Percentiles rank a stretch among this genome's conserved stretches.
Conservation (phyloP, 2,113 vertebrate genomes). For the Cyprinodon tularosa region DNA sequence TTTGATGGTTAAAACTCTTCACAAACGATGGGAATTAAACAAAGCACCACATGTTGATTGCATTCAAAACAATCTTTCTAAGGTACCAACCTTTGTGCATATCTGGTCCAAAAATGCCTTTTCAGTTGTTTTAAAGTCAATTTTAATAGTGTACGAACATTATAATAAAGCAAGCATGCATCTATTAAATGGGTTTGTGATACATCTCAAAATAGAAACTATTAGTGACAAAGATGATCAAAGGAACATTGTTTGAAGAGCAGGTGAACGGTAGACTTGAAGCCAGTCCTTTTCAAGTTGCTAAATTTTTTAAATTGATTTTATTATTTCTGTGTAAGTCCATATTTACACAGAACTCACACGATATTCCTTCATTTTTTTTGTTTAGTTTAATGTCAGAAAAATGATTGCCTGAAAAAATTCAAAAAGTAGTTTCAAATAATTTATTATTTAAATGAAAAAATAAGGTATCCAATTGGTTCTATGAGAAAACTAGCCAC, state of each 20-base stretch:
- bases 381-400: background rate
- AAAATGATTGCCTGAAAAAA: background rate
- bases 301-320: no score
- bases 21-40: constrained; percentile 66
- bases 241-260: background rate
- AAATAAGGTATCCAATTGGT: no score
- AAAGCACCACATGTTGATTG: constrained; percentile 49
- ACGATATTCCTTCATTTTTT: background rate
- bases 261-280: background rate
- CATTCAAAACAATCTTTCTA: constrained; percentile 59
- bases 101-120: constrained; percentile 51
- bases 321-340: background rate
- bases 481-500: no score
- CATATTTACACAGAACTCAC: background rate
- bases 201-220: background rate
- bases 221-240: background rate
- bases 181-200: background rate
- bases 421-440: background rate
- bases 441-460: no score
- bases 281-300: no score
- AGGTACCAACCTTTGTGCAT: constrained; percentile 48
- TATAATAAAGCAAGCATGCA: background rate
- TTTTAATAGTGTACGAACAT: background rate
- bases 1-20: constrained; percentile 68
- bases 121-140: constrained; percentile 46